A percentile compares a stretch with the other conserved stretches of the same genome.
Conservation (phyloP, 2,888 invertebrate genomes). For the Conomelus anceps region DNA sequence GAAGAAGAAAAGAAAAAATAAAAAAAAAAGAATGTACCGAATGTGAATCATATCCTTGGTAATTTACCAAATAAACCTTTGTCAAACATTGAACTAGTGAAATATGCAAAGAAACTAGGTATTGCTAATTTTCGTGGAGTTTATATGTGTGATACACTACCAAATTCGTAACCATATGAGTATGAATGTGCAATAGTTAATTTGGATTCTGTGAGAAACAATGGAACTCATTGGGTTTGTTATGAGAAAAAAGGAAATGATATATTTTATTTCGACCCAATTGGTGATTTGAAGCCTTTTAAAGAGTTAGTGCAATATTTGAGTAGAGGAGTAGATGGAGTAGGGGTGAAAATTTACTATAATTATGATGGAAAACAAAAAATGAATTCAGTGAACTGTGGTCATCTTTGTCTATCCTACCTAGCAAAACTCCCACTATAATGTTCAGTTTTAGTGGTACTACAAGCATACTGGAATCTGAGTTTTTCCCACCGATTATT, state of each 20-base stretch:
- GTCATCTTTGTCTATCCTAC: constrained; percentile 26
- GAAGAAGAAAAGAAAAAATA: neutral
- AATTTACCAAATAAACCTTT: neutral
- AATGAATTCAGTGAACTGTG: constrained; percentile 22
- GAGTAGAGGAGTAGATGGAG: neutral
- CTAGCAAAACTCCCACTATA: neutral
- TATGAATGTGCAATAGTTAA: constrained; percentile 37
- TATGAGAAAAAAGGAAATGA: constrained; percentile 37
- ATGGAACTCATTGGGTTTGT: constrained; percentile 40
- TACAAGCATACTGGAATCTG: constrained; percentile 31
- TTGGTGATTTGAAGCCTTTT: constrained; percentile 38
- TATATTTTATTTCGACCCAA: constrained; percentile 40
- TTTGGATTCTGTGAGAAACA: constrained; percentile 34
- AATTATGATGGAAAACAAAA: constrained; percentile 23
- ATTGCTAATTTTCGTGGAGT: constrained; percentile 38
- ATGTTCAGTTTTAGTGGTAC: constrained; percentile 35
- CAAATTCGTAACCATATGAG: constrained; percentile 29
- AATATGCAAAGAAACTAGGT: constrained; percentile 33
- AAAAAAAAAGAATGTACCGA: neutral
- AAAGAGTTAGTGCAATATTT: constrained; percentile 22
- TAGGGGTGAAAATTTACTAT: constrained; percentile 14
- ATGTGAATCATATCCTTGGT: neutral
- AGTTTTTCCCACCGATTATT: constrained; percentile 36
- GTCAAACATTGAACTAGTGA: constrained; percentile 18
- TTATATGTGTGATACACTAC: constrained; percentile 41